Evolutionary conservation across 2,888 invertebrate species (phyloP).

Genomic region (Sinhomidia bicolor): DNA sequence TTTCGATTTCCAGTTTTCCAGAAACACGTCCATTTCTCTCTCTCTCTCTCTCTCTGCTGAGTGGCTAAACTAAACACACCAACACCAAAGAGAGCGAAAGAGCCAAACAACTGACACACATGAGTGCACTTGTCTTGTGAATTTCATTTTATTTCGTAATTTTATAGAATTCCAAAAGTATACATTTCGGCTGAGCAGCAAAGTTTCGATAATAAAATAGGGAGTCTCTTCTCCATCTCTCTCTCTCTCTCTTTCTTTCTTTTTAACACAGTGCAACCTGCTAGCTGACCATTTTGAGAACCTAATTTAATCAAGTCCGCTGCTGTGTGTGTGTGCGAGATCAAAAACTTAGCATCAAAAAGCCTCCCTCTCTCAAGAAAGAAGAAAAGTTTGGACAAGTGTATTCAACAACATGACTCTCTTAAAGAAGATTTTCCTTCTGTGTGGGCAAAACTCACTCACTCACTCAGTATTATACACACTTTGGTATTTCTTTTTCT

Average conservation of each 20-base stretch:
- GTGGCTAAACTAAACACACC: no score
- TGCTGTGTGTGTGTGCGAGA: slow-evolving; percentile 59
- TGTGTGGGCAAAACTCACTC: slow-evolving; percentile 8
- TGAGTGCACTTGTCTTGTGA: slow-evolving; percentile 35
- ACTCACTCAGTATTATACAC: not conserved
- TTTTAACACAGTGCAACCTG: slow-evolving; percentile 37
- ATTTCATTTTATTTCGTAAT: slow-evolving; percentile 47
- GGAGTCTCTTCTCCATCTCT: slow-evolving; percentile 19
- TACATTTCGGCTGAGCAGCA: not conserved
- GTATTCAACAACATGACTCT: slow-evolving; percentile 46
- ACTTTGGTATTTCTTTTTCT: not conserved
- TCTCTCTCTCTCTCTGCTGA: not conserved
- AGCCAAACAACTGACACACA: no score
- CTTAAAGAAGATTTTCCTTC: slow-evolving; percentile 22
- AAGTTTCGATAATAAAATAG: slow-evolving; percentile 58
- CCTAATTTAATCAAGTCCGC: slow-evolving; percentile 69
- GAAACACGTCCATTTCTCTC: not conserved
- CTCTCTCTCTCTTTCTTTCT: not conserved
- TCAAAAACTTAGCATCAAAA: slow-evolving; percentile 71
- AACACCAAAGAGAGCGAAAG: no score
- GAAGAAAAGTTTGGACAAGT: slow-evolving; percentile 56
- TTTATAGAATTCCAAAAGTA: slow-evolving; percentile 42
- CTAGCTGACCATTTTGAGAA: slow-evolving; percentile 69
- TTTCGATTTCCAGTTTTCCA: not conserved
- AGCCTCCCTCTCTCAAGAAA: slow-evolving; percentile 49